phyloP scores from a whole-genome alignment of 35 echinoderm and acorn worm genomes.

The Apostichopus californicus region DNA sequence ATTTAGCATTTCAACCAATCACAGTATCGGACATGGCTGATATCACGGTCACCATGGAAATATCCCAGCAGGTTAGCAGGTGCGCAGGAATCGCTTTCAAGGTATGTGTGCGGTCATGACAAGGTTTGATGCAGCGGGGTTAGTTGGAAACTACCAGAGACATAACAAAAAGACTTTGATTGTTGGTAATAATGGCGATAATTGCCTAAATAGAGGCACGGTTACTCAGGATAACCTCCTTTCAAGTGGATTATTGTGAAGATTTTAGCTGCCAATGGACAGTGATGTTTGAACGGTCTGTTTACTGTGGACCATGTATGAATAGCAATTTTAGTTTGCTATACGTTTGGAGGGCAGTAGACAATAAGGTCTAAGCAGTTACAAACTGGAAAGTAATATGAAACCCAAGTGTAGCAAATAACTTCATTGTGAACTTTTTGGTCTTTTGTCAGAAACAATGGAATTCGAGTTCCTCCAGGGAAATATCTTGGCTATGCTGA shows the following conservation, averaged over 20 bases:
- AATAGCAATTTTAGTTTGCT: no score
- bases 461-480: no score
- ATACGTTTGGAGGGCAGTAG: background rate
- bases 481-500: no score
- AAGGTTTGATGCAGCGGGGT: slow-evolving; percentile 3
- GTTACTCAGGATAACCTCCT: slow-evolving; percentile 4
- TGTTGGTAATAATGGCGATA: slow-evolving; percentile 36
- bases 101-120: slow-evolving; percentile 16
- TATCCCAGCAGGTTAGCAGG: slow-evolving; percentile 46
- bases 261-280: background rate
- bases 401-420: no score
- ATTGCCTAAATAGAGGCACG: slow-evolving; percentile 32
- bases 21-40: background rate
- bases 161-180: slow-evolving; percentile 23
- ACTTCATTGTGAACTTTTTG: no score
- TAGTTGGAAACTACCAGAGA: slow-evolving; percentile 23
- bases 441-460: no score
- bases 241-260: background rate
- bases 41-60: slow-evolving; percentile 27
- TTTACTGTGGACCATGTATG: background rate
- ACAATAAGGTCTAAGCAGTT: background rate
- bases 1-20: slow-evolving; percentile 41
- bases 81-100: slow-evolving; percentile 18
- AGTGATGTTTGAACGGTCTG: background rate
- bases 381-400: no score